phyloP scores from a whole-genome alignment of 2,888 invertebrate species.

The Heliconius hortense region DNA sequence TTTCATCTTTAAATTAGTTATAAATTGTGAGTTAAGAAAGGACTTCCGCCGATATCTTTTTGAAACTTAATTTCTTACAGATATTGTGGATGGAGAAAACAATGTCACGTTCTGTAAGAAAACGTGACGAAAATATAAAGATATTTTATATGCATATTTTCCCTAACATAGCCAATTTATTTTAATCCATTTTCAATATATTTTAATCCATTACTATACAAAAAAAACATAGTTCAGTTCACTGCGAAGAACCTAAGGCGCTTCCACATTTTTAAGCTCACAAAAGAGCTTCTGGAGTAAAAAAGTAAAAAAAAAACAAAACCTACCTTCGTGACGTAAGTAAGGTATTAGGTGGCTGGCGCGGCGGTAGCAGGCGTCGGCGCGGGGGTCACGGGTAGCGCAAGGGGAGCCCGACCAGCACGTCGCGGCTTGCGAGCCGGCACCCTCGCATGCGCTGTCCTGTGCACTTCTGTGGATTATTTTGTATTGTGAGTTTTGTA shows the following conservation, averaged over 20 bases:
- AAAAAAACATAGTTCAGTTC: not conserved
- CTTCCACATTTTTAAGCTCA: not conserved
- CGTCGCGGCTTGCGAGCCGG: slow-evolving; percentile 65
- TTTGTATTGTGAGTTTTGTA: not conserved
- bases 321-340: slow-evolving; percentile 61
- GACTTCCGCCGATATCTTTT: too few species aligned
- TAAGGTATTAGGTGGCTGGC: slow-evolving; percentile 65
- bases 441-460: slow-evolving; percentile 66
- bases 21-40: not conserved
- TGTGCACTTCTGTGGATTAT: slow-evolving; percentile 51
- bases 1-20: not conserved
- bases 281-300: not conserved
- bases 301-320: not conserved
- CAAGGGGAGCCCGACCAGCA: slow-evolving; percentile 71
- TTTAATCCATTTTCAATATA: too few species aligned
- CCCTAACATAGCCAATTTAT: too few species aligned
- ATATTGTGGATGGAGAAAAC: too few species aligned
- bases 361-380: slow-evolving; percentile 65
- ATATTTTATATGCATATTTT: too few species aligned
- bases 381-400: slow-evolving; percentile 61
- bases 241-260: not conserved
- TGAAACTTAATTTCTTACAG: too few species aligned
- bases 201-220: not conserved
- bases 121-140: not conserved
- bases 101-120: not conserved